Evolutionary conservation across 92 coral and sea anemone species (phyloP).

Genomic region (Palythoa caribaeorum): DNA sequence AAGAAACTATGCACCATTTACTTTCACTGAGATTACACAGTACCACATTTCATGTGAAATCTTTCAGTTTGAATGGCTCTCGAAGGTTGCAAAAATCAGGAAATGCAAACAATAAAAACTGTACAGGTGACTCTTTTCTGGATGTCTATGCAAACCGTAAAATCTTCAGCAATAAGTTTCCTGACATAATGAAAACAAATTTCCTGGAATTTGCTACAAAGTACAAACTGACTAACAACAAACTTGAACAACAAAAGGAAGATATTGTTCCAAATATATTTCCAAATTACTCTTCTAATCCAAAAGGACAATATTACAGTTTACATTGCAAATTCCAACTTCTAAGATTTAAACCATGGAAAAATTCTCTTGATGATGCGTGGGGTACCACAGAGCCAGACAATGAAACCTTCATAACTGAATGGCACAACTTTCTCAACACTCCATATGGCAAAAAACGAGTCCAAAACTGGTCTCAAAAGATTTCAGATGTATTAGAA

Average conservation of each 20-base stretch:
- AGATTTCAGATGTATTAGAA: too few relatives aligned
- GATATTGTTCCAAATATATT: constrained; percentile 55
- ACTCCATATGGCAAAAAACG: too few relatives aligned
- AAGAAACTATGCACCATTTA: constrained; percentile 32
- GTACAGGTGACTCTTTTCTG: constrained; percentile 54
- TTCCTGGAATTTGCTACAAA: constrained; percentile 50
- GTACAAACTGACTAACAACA: constrained; percentile 46
- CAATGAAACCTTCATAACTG: too few relatives aligned
- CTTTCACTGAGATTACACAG: constrained; percentile 45
- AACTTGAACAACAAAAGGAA: constrained; percentile 34
- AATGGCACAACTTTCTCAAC: too few relatives aligned
- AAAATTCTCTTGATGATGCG: constrained; percentile 50
- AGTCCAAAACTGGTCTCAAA: too few relatives aligned
- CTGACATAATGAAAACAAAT: constrained; percentile 59
- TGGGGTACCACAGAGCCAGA: too few relatives aligned
- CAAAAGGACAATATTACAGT: constrained; percentile 52
- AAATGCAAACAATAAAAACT: constrained; percentile 8
- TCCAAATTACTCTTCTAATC: constrained; percentile 61
- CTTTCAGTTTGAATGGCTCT: constrained; percentile 63
- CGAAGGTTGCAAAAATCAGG: constrained; percentile 37
- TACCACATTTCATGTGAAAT: constrained; percentile 45
- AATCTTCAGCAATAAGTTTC: constrained; percentile 6
- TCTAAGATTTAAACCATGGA: constrained; percentile 65
- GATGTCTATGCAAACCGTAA: constrained; percentile 62
- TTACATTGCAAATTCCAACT: constrained; percentile 56